A percentile compares a stretch with the other conserved stretches of the same genome.
Conservation (phyloP, 2,113 vertebrate genomes). For the Natator depressus region DNA sequence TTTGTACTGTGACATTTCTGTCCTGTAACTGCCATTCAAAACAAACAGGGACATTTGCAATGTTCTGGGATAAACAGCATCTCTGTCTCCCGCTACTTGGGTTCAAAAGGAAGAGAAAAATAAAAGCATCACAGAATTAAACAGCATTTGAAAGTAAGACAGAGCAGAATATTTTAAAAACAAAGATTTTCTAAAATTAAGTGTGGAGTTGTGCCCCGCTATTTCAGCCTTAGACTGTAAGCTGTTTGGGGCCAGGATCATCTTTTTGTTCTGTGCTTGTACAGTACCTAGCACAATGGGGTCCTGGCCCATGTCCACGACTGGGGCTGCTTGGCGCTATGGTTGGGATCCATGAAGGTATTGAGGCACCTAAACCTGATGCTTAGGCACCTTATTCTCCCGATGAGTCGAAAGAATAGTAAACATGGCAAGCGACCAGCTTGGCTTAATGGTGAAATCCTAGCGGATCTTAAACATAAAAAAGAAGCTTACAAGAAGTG, state of each 20-base stretch:
- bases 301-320: rapidly evolving
- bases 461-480: too few species aligned
- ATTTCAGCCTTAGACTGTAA: background rate
- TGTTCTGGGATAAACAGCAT: slow-evolving; percentile 51
- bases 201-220: background rate
- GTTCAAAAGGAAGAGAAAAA: slow-evolving; percentile 39
- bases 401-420: too few species aligned
- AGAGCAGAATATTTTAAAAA: background rate
- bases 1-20: background rate
- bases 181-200: background rate
- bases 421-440: too few species aligned
- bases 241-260: background rate
- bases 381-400: too few species aligned
- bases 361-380: too few species aligned
- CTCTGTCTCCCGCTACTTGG: slow-evolving; percentile 24
- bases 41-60: background rate
- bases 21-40: slow-evolving; percentile 41
- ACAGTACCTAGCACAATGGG: background rate
- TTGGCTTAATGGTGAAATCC: too few species aligned
- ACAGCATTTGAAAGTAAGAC: slow-evolving; percentile 48
- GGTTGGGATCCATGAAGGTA: too few species aligned
- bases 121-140: background rate
- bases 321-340: background rate
- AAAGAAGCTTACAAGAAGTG: too few species aligned
- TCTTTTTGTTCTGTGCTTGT: background rate